phyloP scores from a whole-genome alignment of 2,113 vertebrate genomes.

The Charina bottae region DNA sequence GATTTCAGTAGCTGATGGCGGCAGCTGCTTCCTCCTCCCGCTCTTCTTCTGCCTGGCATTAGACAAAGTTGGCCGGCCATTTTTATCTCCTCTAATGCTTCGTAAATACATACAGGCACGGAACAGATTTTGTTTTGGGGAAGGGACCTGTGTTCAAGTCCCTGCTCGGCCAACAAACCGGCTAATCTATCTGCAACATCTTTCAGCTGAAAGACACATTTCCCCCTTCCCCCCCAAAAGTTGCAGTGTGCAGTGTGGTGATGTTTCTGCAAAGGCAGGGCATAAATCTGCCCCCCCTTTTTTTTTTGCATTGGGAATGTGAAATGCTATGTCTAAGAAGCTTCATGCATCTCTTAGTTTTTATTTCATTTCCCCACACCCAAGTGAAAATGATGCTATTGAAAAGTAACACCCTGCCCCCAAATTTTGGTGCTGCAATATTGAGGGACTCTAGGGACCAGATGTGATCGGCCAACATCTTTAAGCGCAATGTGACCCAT shows the following conservation, averaged over 20 bases:
- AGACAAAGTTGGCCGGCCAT: no score
- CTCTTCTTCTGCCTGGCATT: no score
- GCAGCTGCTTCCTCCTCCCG: no score
- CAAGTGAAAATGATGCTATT: not conserved
- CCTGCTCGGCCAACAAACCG: not conserved
- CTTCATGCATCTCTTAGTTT: not conserved
- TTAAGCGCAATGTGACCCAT: not conserved
- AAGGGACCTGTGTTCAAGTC: not conserved
- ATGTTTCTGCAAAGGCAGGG: not conserved
- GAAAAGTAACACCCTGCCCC: not conserved
- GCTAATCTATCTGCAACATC: not conserved
- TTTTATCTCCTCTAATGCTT: no score
- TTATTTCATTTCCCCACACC: not conserved
- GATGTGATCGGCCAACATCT: not conserved
- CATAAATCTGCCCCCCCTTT: not conserved
- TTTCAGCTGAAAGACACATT: not conserved
- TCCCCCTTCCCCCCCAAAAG: not conserved
- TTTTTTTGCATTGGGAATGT: not conserved
- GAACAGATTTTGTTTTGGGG: not conserved
- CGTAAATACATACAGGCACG: no score
- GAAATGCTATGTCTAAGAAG: not conserved
- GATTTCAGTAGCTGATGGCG: no score
- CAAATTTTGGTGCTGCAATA: not conserved
- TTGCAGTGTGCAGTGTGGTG: not conserved
- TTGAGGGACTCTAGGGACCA: not conserved